Conservation (phyloP, 2,888 invertebrate species). For the Limnephilus lunatus region DNA sequence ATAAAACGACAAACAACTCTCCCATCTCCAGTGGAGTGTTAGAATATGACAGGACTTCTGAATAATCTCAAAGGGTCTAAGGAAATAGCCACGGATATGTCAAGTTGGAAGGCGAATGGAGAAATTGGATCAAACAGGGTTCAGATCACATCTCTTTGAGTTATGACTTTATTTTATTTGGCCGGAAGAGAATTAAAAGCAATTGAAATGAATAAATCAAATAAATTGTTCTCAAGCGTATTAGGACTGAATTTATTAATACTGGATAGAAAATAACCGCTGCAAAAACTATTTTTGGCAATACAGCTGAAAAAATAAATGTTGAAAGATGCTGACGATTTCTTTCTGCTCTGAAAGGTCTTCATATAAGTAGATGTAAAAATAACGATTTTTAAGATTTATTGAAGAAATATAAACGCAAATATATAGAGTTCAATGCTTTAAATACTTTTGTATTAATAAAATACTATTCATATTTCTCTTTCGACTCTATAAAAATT, state of each 20-base stretch:
- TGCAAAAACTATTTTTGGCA: background rate
- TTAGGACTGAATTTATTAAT: constrained; percentile 2
- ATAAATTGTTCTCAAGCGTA: background rate
- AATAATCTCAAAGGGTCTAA: constrained; percentile 17
- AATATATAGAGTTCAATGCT: background rate
- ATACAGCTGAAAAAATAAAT: background rate
- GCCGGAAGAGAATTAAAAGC: constrained; percentile 2
- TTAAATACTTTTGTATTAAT: no score
- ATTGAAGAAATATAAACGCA: background rate
- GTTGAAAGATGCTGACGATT: background rate
- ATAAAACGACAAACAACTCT: background rate
- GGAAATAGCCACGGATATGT: constrained; percentile 22
- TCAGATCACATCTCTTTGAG: background rate
- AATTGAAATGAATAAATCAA: constrained; percentile 2
- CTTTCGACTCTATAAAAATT: background rate
- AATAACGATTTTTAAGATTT: background rate
- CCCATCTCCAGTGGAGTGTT: background rate
- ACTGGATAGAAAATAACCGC: background rate
- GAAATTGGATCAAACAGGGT: constrained; percentile 21
- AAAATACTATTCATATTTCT: background rate
- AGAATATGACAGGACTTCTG: constrained; percentile 20
- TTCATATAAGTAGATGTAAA: background rate
- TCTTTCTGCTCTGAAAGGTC: background rate
- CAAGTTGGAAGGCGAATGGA: background rate
- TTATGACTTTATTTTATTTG: constrained; percentile 2